These are phyloP conservation scores for Maccullochella peelii DNA, from an alignment of 2,113 vertebrate genomes.

Conservation along the genomic window DNA sequence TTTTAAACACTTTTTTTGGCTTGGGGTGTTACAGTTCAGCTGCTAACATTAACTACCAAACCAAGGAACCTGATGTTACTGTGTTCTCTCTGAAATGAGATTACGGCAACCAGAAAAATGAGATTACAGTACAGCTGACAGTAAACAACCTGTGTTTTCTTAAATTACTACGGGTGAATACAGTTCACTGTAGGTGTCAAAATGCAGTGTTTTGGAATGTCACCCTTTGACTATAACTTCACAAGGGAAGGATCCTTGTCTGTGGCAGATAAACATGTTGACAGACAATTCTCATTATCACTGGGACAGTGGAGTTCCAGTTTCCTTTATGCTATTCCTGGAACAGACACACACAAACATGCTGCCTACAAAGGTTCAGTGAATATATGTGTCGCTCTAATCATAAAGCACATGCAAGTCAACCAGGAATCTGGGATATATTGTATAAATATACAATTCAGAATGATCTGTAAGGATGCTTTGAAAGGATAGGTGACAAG, in stretches of 20 bases:
- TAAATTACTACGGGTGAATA: background rate
- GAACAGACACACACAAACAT: conserved; percentile 23
- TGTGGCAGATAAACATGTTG: conserved; percentile 46
- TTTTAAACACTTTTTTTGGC: too few relatives aligned
- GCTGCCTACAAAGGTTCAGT: background rate
- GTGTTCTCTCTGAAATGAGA: conserved; percentile 1
- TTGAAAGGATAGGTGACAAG: too few relatives aligned
- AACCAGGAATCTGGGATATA: background rate
- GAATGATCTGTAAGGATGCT: background rate
- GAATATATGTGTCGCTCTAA: background rate
- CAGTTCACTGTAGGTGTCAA: background rate
- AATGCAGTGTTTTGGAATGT: conserved; percentile 47
- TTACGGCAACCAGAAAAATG: background rate
- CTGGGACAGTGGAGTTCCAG: conserved; percentile 14
- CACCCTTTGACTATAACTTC: conserved; percentile 17
- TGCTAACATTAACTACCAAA: background rate
- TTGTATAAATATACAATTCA: background rate
- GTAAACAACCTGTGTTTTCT: background rate
- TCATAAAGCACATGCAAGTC: background rate
- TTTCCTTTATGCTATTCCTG: conserved; percentile 55
- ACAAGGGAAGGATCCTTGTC: conserved; percentile 23
- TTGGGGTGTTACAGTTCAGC: background rate
- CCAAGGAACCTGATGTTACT: background rate
- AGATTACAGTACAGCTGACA: background rate
- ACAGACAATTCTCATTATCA: conserved; percentile 59